Percentiles rank a stretch among this genome's conserved stretches.
These are phyloP conservation scores for Hydropotes inermis DNA, from an alignment of 2,113 vertebrate genomes.

Conservation along the genomic window DNA sequence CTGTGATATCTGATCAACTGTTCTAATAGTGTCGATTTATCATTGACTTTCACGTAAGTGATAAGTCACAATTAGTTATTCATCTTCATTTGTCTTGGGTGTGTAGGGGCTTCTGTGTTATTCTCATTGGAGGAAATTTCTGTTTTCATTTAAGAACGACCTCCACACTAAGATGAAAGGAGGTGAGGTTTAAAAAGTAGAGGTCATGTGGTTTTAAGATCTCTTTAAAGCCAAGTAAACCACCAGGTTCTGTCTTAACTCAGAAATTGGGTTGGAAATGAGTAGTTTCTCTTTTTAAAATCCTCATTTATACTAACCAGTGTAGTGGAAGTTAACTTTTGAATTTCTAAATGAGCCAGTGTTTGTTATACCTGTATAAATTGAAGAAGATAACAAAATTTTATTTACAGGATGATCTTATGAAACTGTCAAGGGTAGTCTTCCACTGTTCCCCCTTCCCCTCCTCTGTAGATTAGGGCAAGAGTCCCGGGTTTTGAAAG, in stretches of 20 bases:
- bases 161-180: neutral
- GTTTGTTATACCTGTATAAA: neutral
- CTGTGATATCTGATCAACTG: neutral
- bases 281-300: constrained; percentile 29
- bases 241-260: neutral
- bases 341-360: neutral
- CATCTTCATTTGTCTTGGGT: neutral
- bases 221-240: neutral
- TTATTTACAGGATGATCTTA: neutral
- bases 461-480: neutral
- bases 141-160: neutral
- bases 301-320: neutral
- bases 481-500: neutral
- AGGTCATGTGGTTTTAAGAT: neutral
- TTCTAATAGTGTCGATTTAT: neutral
- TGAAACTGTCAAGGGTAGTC: neutral
- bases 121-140: neutral
- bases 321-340: neutral
- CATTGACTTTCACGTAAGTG: neutral
- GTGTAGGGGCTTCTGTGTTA: neutral
- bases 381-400: neutral
- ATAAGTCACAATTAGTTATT: neutral
- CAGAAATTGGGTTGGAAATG: neutral
- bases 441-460: neutral
- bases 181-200: neutral